Conservation (phyloP, 2,113 vertebrate genomes). For the Ameiurus melas region DNA sequence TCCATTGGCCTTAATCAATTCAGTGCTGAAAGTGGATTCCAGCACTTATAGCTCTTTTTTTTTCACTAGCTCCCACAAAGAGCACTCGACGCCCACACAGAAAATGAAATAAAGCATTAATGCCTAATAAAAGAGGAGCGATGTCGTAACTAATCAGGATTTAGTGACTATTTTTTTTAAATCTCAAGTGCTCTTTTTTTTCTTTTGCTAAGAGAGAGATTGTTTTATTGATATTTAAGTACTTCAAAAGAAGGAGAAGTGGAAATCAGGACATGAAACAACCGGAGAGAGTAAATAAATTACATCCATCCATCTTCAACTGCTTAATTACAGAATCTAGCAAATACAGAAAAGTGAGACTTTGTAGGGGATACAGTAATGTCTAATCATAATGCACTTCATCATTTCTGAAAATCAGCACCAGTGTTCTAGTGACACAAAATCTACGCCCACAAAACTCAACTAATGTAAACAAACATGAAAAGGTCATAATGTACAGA, state of each 20-base stretch:
- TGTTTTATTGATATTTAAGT: not conserved
- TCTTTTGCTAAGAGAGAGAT: not conserved
- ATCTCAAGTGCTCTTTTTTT: not conserved
- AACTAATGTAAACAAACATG: not conserved
- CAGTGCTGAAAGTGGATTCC: not conserved
- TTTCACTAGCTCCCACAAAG: not conserved
- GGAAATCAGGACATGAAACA: not conserved
- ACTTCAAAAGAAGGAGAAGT: not conserved
- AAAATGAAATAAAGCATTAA: not conserved
- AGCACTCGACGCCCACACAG: not conserved
- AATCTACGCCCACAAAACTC: not conserved
- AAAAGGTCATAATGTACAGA: not conserved
- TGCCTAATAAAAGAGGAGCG: not conserved
- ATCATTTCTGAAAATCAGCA: not conserved
- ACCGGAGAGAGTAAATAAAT: not conserved
- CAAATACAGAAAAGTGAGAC: not conserved
- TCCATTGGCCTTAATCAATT: constrained; percentile 27
- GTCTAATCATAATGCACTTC: not conserved
- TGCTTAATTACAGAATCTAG: not conserved
- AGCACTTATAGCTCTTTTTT: not conserved
- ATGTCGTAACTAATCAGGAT: not conserved
- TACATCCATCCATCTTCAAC: no score
- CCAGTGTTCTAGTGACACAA: not conserved
- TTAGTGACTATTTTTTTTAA: not conserved
- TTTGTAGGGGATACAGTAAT: not conserved